These are phyloP conservation scores for Marcusenius ussheri DNA, from an alignment of 2,113 vertebrate species.

Conservation along the genomic window DNA sequence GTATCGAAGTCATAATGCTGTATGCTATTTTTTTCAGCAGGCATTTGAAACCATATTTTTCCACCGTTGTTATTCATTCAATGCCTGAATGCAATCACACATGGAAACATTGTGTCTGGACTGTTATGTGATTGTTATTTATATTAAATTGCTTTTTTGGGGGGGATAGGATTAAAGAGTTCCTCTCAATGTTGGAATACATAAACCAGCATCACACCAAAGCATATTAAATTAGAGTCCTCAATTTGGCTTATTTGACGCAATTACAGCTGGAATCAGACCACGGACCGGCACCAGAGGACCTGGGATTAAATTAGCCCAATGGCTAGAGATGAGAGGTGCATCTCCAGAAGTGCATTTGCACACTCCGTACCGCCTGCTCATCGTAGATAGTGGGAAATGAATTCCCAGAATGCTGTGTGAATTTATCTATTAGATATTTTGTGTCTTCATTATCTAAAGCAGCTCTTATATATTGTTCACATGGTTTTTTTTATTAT, in stretches of 20 bases:
- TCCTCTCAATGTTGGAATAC: conserved; percentile 37
- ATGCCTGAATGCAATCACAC: not conserved
- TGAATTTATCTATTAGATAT: not conserved
- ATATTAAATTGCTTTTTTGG: not conserved
- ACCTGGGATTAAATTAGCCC: conserved; percentile 49
- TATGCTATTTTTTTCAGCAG: not conserved
- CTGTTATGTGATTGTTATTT: not conserved
- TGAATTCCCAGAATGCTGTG: not conserved
- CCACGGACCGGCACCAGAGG: conserved; percentile 47
- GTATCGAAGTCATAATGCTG: not conserved
- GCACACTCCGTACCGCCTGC: not conserved
- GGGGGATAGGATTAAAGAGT: conserved; percentile 26
- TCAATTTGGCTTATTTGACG: conserved; percentile 59
- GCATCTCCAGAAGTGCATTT: not conserved
- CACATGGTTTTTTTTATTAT: not conserved
- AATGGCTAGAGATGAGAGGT: not conserved
- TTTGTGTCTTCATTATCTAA: not conserved
- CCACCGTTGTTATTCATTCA: conserved; percentile 28
- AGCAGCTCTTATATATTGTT: not conserved
- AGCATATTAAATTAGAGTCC: conserved; percentile 46
- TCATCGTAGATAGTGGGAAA: not conserved
- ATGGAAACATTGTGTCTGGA: not conserved
- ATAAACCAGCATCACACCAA: conserved; percentile 36
- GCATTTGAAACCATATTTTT: not conserved
- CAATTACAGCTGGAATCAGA: conserved; percentile 45